phyloP scores from a whole-genome alignment of 2,888 invertebrate genomes.

The Leptopilina drosophilae region DNA sequence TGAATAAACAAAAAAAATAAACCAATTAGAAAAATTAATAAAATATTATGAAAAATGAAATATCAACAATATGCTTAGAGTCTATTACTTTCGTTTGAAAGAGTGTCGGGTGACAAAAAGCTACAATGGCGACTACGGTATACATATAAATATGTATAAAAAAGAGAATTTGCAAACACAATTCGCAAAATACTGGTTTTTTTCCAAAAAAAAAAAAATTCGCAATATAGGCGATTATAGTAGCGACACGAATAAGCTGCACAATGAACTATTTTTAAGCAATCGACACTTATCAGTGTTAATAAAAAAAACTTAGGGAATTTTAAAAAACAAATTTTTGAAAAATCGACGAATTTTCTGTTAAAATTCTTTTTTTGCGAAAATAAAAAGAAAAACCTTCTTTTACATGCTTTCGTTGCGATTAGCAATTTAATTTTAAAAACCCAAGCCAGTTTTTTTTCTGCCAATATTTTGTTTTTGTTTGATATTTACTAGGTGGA shows the following conservation, averaged over 20 bases:
- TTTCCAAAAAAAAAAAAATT: background rate
- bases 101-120: slow-evolving; percentile 12
- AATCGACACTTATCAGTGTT: background rate
- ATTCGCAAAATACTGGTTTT: background rate
- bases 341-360: background rate
- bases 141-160: background rate
- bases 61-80: slow-evolving; percentile 30
- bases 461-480: slow-evolving; percentile 40
- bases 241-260: slow-evolving; percentile 37
- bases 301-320: background rate
- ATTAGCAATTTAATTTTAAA: slow-evolving; percentile 25
- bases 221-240: slow-evolving; percentile 18
- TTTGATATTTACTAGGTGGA: too few species aligned
- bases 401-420: slow-evolving; percentile 44
- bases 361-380: background rate
- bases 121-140: slow-evolving; percentile 15
- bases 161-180: background rate
- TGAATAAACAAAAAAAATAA: background rate
- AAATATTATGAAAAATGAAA: background rate
- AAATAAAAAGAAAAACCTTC: slow-evolving; percentile 42
- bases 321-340: background rate
- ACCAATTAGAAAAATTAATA: background rate
- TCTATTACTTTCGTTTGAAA: slow-evolving; percentile 30
- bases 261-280: slow-evolving; percentile 34
- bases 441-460: slow-evolving; percentile 42